Percentiles rank a stretch among this genome's conserved stretches.
Conservation (phyloP, 1,140 invertebrate species). For the Colletes gigas region DNA sequence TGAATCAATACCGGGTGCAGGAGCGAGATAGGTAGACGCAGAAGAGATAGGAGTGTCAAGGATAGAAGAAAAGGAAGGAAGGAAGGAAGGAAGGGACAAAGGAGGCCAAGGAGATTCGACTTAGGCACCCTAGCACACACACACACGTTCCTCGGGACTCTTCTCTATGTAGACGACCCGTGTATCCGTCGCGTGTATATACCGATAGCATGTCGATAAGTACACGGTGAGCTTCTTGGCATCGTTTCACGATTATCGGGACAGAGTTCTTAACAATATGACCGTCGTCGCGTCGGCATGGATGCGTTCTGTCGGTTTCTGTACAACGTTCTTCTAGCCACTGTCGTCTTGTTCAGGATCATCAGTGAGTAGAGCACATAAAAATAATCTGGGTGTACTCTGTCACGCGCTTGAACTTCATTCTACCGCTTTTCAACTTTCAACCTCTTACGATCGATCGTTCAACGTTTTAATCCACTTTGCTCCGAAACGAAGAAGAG, state of each 20-base stretch:
- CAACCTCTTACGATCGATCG: slow-evolving; percentile 1
- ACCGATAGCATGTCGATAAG: slow-evolving; percentile 46
- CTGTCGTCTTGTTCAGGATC: slow-evolving; percentile 66
- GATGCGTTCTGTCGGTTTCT: slow-evolving; percentile 68
- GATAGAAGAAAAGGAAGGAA: slow-evolving; percentile 52
- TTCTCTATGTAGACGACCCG: neutral
- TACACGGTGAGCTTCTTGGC: slow-evolving; percentile 21
- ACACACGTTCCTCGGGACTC: slow-evolving; percentile 21
- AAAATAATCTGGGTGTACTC: neutral
- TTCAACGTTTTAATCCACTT: slow-evolving; percentile 29
- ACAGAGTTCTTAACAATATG: slow-evolving; percentile 64
- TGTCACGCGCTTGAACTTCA: slow-evolving; percentile 11
- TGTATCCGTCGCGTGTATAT: neutral
- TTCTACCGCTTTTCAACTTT: slow-evolving; percentile 8
- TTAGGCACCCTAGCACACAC: slow-evolving; percentile 49
- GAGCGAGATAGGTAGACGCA: slow-evolving; percentile 42
- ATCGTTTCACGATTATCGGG: slow-evolving; percentile 44
- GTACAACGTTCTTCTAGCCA: slow-evolving; percentile 66
- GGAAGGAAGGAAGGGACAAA: slow-evolving; percentile 60
- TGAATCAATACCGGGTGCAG: slow-evolving; percentile 54
- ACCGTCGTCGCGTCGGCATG: slow-evolving; percentile 60
- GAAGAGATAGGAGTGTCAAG: slow-evolving; percentile 50
- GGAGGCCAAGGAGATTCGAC: slow-evolving; percentile 72
- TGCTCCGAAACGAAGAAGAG: neutral
- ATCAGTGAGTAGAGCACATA: slow-evolving; percentile 70